Evolutionary conservation across 37 sponge, comb jelly and placozoan species (phyloP).

Genomic region (Diacarnus erythraeanus): DNA sequence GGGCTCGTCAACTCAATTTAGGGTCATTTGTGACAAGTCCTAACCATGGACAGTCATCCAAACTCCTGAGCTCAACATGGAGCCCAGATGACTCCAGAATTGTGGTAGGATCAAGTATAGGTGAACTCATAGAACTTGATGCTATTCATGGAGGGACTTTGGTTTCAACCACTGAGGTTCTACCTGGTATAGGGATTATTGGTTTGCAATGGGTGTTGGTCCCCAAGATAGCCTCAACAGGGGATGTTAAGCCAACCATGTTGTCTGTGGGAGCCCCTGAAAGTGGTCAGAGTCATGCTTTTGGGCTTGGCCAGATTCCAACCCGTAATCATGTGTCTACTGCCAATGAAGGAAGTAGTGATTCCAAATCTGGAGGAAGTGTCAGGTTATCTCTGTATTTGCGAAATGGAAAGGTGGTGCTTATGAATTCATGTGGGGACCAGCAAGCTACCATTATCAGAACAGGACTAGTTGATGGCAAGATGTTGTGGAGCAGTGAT

Average conservation of each 20-base stretch:
- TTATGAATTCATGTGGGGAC: conserved; percentile 91
- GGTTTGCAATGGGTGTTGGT: conserved; percentile 82
- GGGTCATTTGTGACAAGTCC: conserved; percentile 86
- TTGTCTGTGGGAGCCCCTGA: neutral
- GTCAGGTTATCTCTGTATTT: conserved; percentile 81
- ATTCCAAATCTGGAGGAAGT: neutral
- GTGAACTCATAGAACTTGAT: conserved; percentile 90
- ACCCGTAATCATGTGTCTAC: neutral
- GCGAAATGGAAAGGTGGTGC: conserved; percentile 86
- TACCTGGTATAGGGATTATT: conserved; percentile 88
- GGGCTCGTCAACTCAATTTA: conserved; percentile 86
- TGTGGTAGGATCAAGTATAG: conserved; percentile 82
- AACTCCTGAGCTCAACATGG: conserved; percentile 84
- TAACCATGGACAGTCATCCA: conserved; percentile 53
- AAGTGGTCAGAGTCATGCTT: neutral
- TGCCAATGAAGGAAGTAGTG: neutral
- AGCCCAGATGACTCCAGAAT: conserved; percentile 83
- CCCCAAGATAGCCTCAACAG: conserved; percentile 27
- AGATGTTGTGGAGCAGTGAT: conserved; percentile 79
- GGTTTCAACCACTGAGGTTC: conserved; percentile 88
- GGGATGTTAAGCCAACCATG: conserved; percentile 11
- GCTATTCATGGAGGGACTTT: conserved; percentile 72
- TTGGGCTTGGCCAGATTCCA: conserved; percentile 31
- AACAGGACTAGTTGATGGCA: conserved; percentile 82
- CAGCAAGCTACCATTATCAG: conserved; percentile 89